phyloP scores from a whole-genome alignment of 2,888 invertebrate species.

The Dolomedes plantarius region DNA sequence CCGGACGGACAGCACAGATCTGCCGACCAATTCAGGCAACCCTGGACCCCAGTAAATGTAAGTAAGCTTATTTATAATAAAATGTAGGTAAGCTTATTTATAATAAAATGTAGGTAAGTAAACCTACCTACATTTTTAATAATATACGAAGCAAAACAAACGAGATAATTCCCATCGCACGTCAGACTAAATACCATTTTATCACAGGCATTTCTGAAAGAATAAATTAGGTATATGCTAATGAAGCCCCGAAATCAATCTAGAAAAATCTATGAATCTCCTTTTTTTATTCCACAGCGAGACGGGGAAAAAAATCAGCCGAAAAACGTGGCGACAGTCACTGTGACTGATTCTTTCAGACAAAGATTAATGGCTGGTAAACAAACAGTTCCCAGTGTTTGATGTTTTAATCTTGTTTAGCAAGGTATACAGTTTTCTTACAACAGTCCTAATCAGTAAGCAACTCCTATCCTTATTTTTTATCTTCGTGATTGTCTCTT shows the following conservation, averaged over 20 bases:
- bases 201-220: not conserved
- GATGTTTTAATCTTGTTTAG: slow-evolving; percentile 18
- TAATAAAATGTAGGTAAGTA: too few species aligned
- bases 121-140: too few species aligned
- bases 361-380: slow-evolving; percentile 12
- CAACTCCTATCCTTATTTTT: not conserved
- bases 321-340: not conserved
- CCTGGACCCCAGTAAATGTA: too few species aligned
- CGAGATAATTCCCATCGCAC: too few species aligned
- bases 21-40: too few species aligned
- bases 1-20: too few species aligned
- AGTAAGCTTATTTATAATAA: too few species aligned
- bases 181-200: too few species aligned
- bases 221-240: not conserved
- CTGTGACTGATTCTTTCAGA: slow-evolving; percentile 7
- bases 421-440: slow-evolving; percentile 16
- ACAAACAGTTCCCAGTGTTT: slow-evolving; percentile 6
- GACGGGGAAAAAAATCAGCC: not conserved
- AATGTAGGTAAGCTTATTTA: too few species aligned
- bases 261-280: not conserved
- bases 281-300: not conserved
- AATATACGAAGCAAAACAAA: too few species aligned
- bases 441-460: slow-evolving; percentile 11
- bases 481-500: not conserved
- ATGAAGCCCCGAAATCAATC: not conserved